These are phyloP conservation scores for Gastrophysa polygoni DNA, from an alignment of 2,888 invertebrate species.

Conservation along the genomic window DNA sequence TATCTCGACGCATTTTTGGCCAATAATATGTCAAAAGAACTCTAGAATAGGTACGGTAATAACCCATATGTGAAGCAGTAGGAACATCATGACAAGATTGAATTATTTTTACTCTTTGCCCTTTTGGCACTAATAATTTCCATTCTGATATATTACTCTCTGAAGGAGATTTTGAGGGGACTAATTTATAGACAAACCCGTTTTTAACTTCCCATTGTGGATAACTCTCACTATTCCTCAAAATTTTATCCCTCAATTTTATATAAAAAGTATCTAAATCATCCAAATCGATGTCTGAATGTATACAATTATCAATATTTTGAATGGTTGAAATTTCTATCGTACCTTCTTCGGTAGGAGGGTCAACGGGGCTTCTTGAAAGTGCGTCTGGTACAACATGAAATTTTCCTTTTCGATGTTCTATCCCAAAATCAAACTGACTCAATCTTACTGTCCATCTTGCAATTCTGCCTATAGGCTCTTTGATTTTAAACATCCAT, in stretches of 20 bases:
- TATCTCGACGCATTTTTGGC: constrained; percentile 33
- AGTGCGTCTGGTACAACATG: constrained; percentile 18
- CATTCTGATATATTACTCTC: constrained; percentile 30
- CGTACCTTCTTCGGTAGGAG: neutral
- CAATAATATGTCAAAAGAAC: constrained; percentile 33
- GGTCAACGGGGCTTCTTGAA: neutral
- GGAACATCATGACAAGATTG: constrained; percentile 27
- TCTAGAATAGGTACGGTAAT: constrained; percentile 31
- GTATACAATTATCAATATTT: neutral
- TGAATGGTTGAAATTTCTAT: neutral
- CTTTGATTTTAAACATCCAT: constrained; percentile 33
- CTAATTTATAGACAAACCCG: constrained; percentile 20
- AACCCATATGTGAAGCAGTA: constrained; percentile 33
- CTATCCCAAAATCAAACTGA: constrained; percentile 19
- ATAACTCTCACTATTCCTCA: constrained; percentile 14
- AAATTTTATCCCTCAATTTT: constrained; percentile 18
- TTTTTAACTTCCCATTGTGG: constrained; percentile 22
- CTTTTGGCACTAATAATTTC: constrained; percentile 36
- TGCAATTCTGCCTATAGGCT: constrained; percentile 20
- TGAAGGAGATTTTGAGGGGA: constrained; percentile 7
- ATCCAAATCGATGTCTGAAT: constrained; percentile 8
- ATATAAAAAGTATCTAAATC: constrained; percentile 22
- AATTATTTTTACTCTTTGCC: constrained; percentile 28
- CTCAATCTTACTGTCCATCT: constrained; percentile 20
- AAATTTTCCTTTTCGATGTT: constrained; percentile 15